phyloP scores from a whole-genome alignment of 2,113 vertebrate genomes.

The Ophiodon elongatus region DNA sequence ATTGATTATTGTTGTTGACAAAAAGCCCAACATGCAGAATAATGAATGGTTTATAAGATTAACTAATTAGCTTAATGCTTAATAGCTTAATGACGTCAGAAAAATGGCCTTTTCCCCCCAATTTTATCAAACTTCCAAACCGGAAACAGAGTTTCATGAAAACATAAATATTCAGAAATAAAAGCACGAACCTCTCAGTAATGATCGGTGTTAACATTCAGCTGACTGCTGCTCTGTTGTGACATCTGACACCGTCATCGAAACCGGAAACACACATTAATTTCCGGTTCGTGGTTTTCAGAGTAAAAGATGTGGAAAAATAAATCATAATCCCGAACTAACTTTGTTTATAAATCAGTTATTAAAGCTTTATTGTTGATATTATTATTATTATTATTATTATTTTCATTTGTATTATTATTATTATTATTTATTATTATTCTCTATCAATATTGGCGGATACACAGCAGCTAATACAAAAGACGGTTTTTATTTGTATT shows the following conservation, averaged over 20 bases:
- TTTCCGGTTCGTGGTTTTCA: conserved; percentile 1
- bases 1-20: too few relatives aligned
- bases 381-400: too few relatives aligned
- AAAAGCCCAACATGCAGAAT: background rate
- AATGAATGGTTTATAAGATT: background rate
- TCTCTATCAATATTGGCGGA: background rate
- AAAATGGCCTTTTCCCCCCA: background rate
- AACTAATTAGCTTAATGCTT: background rate
- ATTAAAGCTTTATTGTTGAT: background rate
- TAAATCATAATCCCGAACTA: background rate
- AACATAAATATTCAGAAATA: too few relatives aligned
- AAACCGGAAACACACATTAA: background rate
- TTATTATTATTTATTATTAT: too few relatives aligned
- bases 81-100: background rate
- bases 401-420: too few relatives aligned
- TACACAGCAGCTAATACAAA: background rate
- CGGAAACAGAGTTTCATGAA: background rate
- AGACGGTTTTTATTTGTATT: background rate
- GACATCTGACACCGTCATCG: conserved; percentile 4
- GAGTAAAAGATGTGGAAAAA: background rate
- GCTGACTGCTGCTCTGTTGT: conserved; percentile 10
- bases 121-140: background rate
- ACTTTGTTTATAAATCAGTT: background rate
- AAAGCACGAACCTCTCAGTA: background rate
- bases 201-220: background rate